Evolutionary conservation across 2,797 vertebrate species (phyloP).

Genomic region (Glyptemys insculpta): DNA sequence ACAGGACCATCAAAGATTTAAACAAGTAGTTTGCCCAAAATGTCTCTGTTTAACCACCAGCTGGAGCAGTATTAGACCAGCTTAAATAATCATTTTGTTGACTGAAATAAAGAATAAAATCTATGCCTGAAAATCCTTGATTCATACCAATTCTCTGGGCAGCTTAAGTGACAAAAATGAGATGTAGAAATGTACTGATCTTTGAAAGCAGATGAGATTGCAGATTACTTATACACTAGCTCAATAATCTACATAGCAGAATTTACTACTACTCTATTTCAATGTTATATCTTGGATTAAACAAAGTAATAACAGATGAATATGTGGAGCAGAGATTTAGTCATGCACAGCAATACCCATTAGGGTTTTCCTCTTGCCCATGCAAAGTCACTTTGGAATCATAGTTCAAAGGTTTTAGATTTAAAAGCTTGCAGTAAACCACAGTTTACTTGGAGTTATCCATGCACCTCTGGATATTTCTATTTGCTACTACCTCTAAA

Average conservation of each 20-base stretch:
- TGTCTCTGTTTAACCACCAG: not conserved
- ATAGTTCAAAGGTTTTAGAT: not conserved
- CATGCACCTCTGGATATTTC: not conserved
- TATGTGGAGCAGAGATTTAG: not conserved
- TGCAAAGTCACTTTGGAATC: not conserved
- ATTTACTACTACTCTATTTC: not conserved
- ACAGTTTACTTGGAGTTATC: not conserved
- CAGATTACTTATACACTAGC: not conserved
- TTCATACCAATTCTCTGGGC: rapidly evolving
- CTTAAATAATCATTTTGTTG: not conserved
- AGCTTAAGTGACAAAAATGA: not conserved
- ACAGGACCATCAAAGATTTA: not conserved
- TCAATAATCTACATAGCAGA: not conserved
- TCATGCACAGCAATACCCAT: not conserved
- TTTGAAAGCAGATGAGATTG: not conserved
- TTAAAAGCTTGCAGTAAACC: not conserved
- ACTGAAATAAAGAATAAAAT: not conserved
- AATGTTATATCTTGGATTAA: not conserved
- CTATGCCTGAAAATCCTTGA: not conserved
- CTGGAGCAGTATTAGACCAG: not conserved
- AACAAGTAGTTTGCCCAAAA: not conserved
- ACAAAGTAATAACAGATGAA: not conserved
- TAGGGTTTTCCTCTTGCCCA: not conserved
- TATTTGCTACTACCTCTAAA: not conserved
- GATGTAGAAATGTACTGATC: not conserved